Evolutionary conservation across 1,140 invertebrate species (phyloP).

Genomic region (Protaetia brevitarsis): DNA sequence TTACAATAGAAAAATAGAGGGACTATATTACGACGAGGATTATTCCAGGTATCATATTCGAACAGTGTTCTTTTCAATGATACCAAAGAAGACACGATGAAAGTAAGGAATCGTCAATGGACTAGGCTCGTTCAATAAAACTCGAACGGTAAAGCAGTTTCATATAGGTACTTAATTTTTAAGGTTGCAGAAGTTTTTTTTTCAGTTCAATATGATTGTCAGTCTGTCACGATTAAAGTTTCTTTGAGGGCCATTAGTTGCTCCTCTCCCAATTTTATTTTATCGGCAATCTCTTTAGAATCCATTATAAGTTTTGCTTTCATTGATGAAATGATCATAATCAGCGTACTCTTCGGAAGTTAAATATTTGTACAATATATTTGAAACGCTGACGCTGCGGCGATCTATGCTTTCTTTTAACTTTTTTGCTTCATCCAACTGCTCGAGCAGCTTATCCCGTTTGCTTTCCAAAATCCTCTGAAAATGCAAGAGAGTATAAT

Average conservation of each 20-base stretch:
- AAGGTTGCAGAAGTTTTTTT: background rate
- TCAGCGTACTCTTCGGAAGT: constrained; percentile 74
- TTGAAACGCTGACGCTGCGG: constrained; percentile 71
- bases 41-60: constrained; percentile 13
- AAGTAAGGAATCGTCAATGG: constrained; percentile 39
- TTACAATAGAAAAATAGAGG: constrained; percentile 19
- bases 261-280: constrained; percentile 83
- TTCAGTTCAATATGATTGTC: constrained; percentile 20
- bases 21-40: constrained; percentile 20
- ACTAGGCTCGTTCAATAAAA: constrained; percentile 45
- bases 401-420: constrained; percentile 82
- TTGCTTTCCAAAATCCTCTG: constrained; percentile 76
- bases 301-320: constrained; percentile 88
- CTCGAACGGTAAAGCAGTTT: constrained; percentile 35
- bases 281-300: constrained; percentile 79
- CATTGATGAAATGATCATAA: constrained; percentile 87
- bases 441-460: constrained; percentile 72
- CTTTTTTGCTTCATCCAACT: constrained; percentile 80
- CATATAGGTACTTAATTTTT: background rate
- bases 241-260: constrained; percentile 74
- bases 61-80: constrained; percentile 5
- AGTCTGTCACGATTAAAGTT: constrained; percentile 53
- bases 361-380: constrained; percentile 73
- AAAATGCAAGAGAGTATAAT: constrained; percentile 38
- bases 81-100: constrained; percentile 28